A percentile compares a stretch with the other conserved stretches of the same genome.
phyloP scores from a whole-genome alignment of 2,797 vertebrate species.

The Sebastes dallii region DNA sequence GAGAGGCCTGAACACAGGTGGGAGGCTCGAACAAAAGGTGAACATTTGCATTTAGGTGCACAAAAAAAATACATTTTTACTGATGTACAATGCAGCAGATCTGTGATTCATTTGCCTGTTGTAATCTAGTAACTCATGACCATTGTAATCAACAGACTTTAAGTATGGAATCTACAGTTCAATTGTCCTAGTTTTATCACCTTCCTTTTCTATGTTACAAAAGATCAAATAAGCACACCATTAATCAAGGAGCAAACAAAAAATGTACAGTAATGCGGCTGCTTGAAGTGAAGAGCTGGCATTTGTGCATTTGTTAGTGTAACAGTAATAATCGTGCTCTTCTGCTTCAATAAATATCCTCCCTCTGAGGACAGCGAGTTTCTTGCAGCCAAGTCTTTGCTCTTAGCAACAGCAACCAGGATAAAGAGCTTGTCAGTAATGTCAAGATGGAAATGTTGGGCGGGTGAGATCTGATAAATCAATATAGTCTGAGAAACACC shows the following conservation, averaged over 20 bases:
- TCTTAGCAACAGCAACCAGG: conserved; percentile 28
- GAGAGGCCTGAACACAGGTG: conserved; percentile 44
- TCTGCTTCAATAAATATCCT: conserved; percentile 1
- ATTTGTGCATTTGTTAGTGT: neutral
- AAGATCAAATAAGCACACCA: neutral
- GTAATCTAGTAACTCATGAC: neutral
- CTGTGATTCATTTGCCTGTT: neutral
- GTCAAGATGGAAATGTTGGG: conserved; percentile 27
- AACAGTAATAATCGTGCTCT: neutral
- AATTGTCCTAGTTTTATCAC: no score
- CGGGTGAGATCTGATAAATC: conserved; percentile 44
- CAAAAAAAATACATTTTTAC: neutral
- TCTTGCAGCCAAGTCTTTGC: conserved; percentile 31
- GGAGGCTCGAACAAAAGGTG: conserved; percentile 56
- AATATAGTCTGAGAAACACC: conserved; percentile 40
- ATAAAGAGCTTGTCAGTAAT: conserved; percentile 4
- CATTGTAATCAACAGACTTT: neutral
- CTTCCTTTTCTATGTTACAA: neutral
- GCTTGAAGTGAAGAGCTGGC: neutral
- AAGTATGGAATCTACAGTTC: neutral
- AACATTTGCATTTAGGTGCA: conserved; percentile 57
- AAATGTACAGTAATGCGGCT: neutral
- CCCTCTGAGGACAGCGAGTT: conserved; percentile 10
- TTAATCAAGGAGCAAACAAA: neutral
- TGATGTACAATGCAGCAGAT: conserved; percentile 1